Evolutionary conservation across 2,113 vertebrate species (phyloP), one percentile per base, ranked within the genome.

Genomic region (Ailuropoda melanoleuca): DNA sequence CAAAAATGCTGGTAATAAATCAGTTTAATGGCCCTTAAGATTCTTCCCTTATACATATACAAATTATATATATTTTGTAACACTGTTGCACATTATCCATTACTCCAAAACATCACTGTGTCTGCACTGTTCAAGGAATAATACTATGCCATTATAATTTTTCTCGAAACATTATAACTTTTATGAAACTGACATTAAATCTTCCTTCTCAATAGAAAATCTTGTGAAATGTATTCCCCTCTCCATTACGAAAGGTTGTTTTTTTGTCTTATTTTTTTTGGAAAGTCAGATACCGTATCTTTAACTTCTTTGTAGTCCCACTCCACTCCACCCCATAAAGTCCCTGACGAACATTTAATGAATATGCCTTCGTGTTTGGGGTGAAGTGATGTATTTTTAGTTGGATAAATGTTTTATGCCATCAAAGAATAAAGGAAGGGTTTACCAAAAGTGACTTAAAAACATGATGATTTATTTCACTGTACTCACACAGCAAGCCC

Each of bases 1-100:
- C 64, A 98, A 97, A 90, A 98, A 97, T 94, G 80, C 84, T 98
- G 95, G 97, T 96, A 96, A 97, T 95, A 97, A 96, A 98, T 98
- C 93, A 98, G 56, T 55, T 98, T 97, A 98, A 95, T 91, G 84
- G 93, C 37, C 84, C 96, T 80, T 97, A 90, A 70, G 60, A 96
- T 93, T 94, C 26, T 98, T 98, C 55, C 96, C 74, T 75, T 96
- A 95, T 14, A 97, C 34, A 95, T 92, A 72, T 6, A 1, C 64
- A 97, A 96, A 97, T 19, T 82, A 62, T 11, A 80, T 94, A 97
- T 96, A 72, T 78, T 96, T 97, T 72, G 8, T 58, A 81, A 89
- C 93, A 90, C 85, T 19, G 23, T 55, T 21, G 7, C 72, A 58
- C 58, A 96, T 24, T 77, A 55, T 15, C 64, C 24, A 21, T 53